Conservation (phyloP, 2,888 invertebrate genomes). For the Rhamnusium bicolor region DNA sequence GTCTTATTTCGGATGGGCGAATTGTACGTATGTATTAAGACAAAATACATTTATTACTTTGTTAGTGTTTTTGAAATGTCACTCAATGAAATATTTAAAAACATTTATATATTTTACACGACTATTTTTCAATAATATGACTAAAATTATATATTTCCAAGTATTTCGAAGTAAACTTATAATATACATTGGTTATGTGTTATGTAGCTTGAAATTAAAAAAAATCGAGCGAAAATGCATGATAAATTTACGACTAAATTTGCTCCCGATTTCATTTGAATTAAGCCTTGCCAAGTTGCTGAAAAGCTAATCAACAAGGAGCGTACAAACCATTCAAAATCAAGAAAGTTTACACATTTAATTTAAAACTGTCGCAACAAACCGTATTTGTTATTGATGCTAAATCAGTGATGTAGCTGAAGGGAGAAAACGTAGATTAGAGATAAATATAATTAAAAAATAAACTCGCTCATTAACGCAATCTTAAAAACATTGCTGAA, state of each 20-base stretch:
- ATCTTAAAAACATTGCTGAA: no score
- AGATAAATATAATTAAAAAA: not conserved
- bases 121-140: no score
- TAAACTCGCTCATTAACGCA: no score
- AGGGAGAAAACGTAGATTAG: not conserved
- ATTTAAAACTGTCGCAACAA: constrained; percentile 48
- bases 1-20: no score
- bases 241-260: constrained; percentile 20
- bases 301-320: constrained; percentile 53
- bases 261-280: constrained; percentile 24
- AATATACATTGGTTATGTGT: not conserved
- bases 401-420: not conserved
- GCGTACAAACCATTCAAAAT: constrained; percentile 51
- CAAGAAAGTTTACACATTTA: constrained; percentile 53
- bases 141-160: no score
- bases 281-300: constrained; percentile 40
- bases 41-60: no score
- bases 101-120: no score
- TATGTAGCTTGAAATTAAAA: not conserved
- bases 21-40: no score
- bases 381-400: constrained; percentile 46
- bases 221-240: not conserved
- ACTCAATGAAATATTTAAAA: no score
- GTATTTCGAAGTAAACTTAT: not conserved
- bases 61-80: no score